A percentile compares a stretch with the other conserved stretches of the same genome.
Conservation (phyloP, 1,140 invertebrate genomes). For the Teleogryllus occipitalis region DNA sequence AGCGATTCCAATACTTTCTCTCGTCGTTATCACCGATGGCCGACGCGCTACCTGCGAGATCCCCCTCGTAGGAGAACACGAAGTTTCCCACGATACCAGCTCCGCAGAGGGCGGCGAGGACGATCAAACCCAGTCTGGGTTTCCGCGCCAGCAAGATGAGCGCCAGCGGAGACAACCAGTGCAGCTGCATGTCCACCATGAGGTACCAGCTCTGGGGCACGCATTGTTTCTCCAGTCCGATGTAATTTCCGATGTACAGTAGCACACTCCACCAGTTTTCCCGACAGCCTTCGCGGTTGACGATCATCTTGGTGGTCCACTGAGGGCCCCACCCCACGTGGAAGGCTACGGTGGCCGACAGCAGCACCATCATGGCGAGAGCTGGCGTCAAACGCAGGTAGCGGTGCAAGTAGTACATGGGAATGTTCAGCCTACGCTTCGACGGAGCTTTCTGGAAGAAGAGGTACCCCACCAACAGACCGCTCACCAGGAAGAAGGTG, state of each 20-base stretch:
- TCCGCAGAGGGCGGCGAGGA: neutral
- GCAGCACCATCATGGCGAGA: neutral
- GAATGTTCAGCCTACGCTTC: slow-evolving; percentile 30
- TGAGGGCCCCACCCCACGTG: neutral
- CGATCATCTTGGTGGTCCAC: slow-evolving; percentile 29
- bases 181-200: slow-evolving; percentile 6
- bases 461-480: slow-evolving; percentile 47
- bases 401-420: slow-evolving; percentile 34
- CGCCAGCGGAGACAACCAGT: neutral
- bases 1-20: neutral
- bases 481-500: slow-evolving; percentile 50
- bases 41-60: neutral
- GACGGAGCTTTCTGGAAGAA: slow-evolving; percentile 36
- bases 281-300: slow-evolving; percentile 31
- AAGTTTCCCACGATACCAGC: neutral
- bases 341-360: neutral
- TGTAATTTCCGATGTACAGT: slow-evolving; percentile 26
- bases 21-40: neutral
- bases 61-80: neutral
- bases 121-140: neutral
- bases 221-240: slow-evolving; percentile 1
- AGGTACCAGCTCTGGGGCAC: slow-evolving; percentile 2
- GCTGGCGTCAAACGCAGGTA: slow-evolving; percentile 26
- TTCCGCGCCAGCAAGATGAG: neutral
- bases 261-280: neutral